Evolutionary conservation across 1,140 invertebrate genomes (phyloP).

Genomic region (Hermetia illucens): DNA sequence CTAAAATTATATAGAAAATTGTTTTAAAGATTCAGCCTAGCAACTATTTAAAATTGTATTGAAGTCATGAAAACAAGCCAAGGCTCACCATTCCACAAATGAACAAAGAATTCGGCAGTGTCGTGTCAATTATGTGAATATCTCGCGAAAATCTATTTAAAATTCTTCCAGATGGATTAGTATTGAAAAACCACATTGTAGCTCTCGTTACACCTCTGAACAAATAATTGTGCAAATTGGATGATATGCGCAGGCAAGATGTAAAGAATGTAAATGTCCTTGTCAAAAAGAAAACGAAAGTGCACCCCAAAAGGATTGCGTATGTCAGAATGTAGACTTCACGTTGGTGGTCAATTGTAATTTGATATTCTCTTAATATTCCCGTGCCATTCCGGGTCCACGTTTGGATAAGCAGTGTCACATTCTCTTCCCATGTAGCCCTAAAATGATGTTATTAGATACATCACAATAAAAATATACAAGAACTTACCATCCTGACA

Average conservation of each 20-base stretch:
- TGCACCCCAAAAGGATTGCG: conserved; percentile 15
- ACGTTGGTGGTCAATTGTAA: too few relatives aligned
- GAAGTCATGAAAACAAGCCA: too few relatives aligned
- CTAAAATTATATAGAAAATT: conserved; percentile 15
- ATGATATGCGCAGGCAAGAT: conserved; percentile 65
- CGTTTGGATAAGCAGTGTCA: too few relatives aligned
- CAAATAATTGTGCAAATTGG: conserved; percentile 69
- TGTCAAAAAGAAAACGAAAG: conserved; percentile 25
- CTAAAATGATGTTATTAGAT: conserved; percentile 2
- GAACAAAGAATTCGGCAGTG: conserved; percentile 57
- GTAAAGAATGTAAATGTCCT: conserved; percentile 60
- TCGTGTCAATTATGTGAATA: conserved; percentile 70
- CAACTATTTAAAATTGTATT: too few relatives aligned
- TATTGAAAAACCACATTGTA: conserved; percentile 80
- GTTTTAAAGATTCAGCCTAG: conserved; percentile 12
- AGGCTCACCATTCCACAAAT: conserved; percentile 53
- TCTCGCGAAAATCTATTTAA: conserved; percentile 80
- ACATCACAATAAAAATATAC: neutral
- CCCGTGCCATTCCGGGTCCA: conserved; percentile 15
- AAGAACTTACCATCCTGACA: conserved; percentile 48
- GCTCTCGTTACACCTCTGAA: conserved; percentile 66
- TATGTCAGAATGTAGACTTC: neutral
- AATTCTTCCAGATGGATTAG: conserved; percentile 65
- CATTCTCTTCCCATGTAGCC: conserved; percentile 27
- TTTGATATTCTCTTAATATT: conserved; percentile 13